A percentile compares a stretch with the other conserved stretches of the same genome.
phyloP scores from a whole-genome alignment of 2,888 invertebrate genomes.

The Ferrisia virgata region DNA sequence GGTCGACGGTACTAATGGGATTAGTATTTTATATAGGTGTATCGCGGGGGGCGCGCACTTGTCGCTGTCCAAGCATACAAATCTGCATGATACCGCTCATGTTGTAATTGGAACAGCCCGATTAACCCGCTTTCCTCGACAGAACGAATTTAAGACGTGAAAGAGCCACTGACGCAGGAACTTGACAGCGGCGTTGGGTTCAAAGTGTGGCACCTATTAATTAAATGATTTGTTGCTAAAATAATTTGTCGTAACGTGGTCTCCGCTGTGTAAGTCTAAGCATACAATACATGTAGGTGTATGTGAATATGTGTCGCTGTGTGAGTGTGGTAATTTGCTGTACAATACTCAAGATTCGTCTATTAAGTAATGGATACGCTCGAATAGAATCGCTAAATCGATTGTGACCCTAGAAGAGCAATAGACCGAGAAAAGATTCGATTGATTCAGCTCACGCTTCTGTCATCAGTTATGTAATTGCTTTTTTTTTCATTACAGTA shows the following conservation, averaged over 20 bases:
- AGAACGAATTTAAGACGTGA: constrained; percentile 27
- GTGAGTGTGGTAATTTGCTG: not conserved
- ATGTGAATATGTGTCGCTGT: not conserved
- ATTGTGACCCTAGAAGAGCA: constrained; percentile 24
- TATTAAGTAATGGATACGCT: constrained; percentile 11
- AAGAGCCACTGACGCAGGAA: constrained; percentile 29
- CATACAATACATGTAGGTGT: not conserved
- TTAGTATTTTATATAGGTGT: constrained; percentile 11
- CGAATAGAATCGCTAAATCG: constrained; percentile 20
- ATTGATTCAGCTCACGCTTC: constrained; percentile 24
- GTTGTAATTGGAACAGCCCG: constrained; percentile 26
- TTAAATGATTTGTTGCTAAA: constrained; percentile 30
- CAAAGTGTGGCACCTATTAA: constrained; percentile 3
- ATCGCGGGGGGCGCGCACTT: constrained; percentile 4
- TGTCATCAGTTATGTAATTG: constrained; percentile 29
- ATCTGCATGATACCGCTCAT: constrained; percentile 29
- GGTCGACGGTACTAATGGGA: not conserved
- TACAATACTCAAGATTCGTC: not conserved
- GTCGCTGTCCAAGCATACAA: constrained; percentile 31
- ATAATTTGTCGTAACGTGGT: not conserved
- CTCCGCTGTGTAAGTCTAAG: too few relatives aligned
- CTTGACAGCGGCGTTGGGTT: not conserved
- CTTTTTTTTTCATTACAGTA: not conserved
- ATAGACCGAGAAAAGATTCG: constrained; percentile 40
- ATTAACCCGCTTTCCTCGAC: constrained; percentile 31